phyloP scores from a whole-genome alignment of 1,140 invertebrate genomes.

The Zaprionus capensis region DNA sequence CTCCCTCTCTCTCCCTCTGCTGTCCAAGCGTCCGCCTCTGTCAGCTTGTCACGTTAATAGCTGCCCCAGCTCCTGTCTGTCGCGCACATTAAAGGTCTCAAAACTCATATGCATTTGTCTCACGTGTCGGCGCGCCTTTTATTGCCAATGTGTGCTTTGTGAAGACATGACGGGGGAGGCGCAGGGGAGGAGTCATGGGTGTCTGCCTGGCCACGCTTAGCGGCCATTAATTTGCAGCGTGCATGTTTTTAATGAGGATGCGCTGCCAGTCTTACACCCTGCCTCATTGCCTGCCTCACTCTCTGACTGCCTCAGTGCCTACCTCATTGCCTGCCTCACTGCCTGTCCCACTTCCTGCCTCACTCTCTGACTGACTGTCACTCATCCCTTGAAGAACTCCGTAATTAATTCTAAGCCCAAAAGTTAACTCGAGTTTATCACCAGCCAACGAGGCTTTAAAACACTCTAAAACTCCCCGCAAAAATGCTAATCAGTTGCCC shows the following conservation, averaged over 20 bases:
- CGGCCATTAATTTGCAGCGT: conserved; percentile 75
- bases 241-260: conserved; percentile 78
- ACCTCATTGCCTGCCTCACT: neutral
- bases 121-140: conserved; percentile 70
- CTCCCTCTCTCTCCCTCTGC: neutral
- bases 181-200: neutral
- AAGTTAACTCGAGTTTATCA: conserved; percentile 74
- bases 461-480: conserved; percentile 32
- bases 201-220: conserved; percentile 56
- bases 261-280: conserved; percentile 25
- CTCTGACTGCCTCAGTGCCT: neutral
- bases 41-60: conserved; percentile 61
- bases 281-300: conserved; percentile 27
- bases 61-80: conserved; percentile 14
- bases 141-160: conserved; percentile 61
- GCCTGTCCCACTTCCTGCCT: conserved; percentile 33
- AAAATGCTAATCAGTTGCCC: conserved; percentile 54
- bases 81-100: conserved; percentile 58
- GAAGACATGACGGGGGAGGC: conserved; percentile 8
- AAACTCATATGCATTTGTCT: conserved; percentile 78
- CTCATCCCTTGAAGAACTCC: conserved; percentile 24
- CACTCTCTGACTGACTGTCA: neutral
- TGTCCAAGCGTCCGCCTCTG: conserved; percentile 9
- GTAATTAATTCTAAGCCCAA: conserved; percentile 77
- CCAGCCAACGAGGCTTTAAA: conserved; percentile 19